Evolutionary conservation across 2,888 invertebrate species (phyloP).

Genomic region (Platerodrilus igneus): DNA sequence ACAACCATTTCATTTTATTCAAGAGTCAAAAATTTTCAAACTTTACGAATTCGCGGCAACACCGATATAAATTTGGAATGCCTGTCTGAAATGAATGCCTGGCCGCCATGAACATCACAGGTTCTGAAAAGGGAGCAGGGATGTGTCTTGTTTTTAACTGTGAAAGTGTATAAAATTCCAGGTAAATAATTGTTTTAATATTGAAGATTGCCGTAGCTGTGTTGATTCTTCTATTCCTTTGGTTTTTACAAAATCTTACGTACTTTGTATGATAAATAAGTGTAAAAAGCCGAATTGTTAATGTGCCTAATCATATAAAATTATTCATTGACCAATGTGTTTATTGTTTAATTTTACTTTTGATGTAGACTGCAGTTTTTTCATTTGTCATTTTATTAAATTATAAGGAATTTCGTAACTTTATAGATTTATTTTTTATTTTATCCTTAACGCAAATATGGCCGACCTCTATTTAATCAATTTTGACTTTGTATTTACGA

Average conservation of each 20-base stretch:
- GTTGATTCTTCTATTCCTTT: neutral
- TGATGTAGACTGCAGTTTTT: too few species aligned
- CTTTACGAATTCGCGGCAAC: too few species aligned
- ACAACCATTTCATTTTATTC: too few species aligned
- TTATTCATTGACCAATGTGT: constrained; percentile 1
- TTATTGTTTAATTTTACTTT: neutral
- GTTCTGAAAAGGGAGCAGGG: constrained; percentile 45
- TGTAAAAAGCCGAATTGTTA: neutral
- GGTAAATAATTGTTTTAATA: constrained; percentile 10
- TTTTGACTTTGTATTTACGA: constrained; percentile 41
- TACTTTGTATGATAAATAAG: constrained; percentile 12
- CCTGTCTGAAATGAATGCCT: too few species aligned
- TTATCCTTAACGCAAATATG: constrained; percentile 42
- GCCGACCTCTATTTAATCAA: constrained; percentile 46
- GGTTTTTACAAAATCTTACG: constrained; percentile 1
- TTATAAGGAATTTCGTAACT: constrained; percentile 7
- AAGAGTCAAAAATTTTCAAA: too few species aligned
- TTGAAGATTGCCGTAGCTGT: neutral
- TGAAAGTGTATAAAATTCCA: constrained; percentile 13
- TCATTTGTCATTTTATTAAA: too few species aligned
- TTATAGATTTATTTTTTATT: constrained; percentile 24
- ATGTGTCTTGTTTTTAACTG: constrained; percentile 39
- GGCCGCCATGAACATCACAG: constrained; percentile 46
- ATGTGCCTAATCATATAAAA: neutral
- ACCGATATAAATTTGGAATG: too few species aligned